These are phyloP conservation scores for Cheilosia pagana DNA, from an alignment of 2,888 invertebrate species.

Conservation along the genomic window DNA sequence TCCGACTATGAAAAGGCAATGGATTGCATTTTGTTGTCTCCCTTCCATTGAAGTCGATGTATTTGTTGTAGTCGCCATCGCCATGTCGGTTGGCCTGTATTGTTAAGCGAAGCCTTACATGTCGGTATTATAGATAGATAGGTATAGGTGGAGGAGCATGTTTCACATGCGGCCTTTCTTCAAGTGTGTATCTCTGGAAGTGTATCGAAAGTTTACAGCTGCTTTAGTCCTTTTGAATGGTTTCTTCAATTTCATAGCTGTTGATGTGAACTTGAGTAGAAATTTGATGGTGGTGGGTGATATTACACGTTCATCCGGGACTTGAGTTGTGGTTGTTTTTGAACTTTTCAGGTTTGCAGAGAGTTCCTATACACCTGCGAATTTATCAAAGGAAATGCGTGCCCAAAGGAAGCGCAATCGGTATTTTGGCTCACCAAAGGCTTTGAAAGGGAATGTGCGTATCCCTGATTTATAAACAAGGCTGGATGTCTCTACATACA, in stretches of 20 bases:
- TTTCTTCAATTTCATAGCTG: conserved; percentile 65
- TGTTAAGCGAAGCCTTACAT: conserved; percentile 40
- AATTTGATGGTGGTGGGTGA: conserved; percentile 42
- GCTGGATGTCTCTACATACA: no score
- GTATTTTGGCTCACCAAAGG: no score
- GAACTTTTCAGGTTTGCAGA: no score
- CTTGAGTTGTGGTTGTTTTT: no score
- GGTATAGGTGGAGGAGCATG: conserved; percentile 11
- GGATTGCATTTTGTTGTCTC: conserved; percentile 57
- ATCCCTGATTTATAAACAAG: no score
- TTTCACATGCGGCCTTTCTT: conserved; percentile 48
- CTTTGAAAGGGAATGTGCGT: no score
- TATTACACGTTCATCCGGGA: no score
- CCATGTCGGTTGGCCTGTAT: conserved; percentile 35
- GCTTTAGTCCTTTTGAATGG: conserved; percentile 68
- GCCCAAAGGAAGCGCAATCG: no score
- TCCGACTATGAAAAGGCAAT: conserved; percentile 60
- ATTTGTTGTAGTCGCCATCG: conserved; percentile 12
- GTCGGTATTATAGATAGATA: no score
- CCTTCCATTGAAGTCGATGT: conserved; percentile 2
- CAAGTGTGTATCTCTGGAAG: conserved; percentile 50
- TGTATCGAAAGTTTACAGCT: conserved; percentile 64
- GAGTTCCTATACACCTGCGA: no score
- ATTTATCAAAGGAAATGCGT: no score
- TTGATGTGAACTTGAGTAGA: conserved; percentile 68